A percentile compares a stretch with the other conserved stretches of the same genome.
phyloP scores from a whole-genome alignment of 2,113 vertebrate genomes.

The Hemibagrus wyckioides region DNA sequence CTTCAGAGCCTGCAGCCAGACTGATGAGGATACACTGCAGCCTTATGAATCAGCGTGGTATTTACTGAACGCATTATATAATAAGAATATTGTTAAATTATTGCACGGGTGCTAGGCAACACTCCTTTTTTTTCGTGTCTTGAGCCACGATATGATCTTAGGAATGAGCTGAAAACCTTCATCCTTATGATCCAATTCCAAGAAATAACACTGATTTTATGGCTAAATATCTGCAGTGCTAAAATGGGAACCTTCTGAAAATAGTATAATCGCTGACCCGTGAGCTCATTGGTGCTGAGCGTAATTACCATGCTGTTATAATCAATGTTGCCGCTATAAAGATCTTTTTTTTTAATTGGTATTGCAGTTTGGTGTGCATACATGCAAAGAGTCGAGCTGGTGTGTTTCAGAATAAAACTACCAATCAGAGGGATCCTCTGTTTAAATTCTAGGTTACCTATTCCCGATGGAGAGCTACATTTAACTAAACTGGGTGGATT shows the following conservation, averaged over 20 bases:
- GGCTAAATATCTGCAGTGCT: neutral
- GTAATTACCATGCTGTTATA: neutral
- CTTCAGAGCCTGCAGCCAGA: neutral
- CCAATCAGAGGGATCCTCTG: slow-evolving; percentile 36
- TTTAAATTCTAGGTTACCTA: slow-evolving; percentile 48
- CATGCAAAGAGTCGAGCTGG: slow-evolving; percentile 2
- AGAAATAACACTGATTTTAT: neutral
- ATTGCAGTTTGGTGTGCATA: slow-evolving; percentile 2
- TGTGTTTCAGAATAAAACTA: slow-evolving; percentile 17
- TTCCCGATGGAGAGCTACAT: slow-evolving; percentile 40
- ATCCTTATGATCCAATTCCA: neutral
- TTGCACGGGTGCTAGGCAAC: slow-evolving; percentile 18
- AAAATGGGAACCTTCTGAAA: slow-evolving; percentile 20
- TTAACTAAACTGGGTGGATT: slow-evolving; percentile 44
- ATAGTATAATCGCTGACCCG: slow-evolving; percentile 12
- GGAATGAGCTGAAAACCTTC: neutral
- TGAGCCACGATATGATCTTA: neutral
- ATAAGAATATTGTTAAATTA: slow-evolving; percentile 28
- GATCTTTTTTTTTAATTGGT: neutral
- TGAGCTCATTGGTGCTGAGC: neutral
- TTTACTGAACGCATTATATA: slow-evolving; percentile 2
- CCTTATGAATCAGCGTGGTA: slow-evolving; percentile 20
- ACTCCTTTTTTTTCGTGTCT: neutral
- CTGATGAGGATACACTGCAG: slow-evolving; percentile 11
- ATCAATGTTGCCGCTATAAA: neutral